Percentiles rank a stretch among this genome's conserved stretches.
Conservation (phyloP, 2,797 vertebrate genomes). For the Diceros bicornis region DNA sequence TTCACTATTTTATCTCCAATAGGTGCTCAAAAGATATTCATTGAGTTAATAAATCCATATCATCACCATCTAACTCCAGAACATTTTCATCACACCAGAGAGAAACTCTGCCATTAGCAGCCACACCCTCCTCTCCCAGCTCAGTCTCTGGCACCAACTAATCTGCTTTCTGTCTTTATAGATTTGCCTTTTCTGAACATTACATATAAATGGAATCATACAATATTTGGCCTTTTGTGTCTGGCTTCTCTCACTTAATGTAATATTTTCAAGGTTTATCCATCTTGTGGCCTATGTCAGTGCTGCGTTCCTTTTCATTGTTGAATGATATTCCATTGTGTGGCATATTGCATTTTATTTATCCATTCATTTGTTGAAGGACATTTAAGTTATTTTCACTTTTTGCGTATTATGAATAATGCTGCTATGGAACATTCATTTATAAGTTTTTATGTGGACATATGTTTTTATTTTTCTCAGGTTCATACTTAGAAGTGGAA, state of each 20-base stretch:
- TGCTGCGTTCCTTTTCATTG: neutral
- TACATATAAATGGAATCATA: neutral
- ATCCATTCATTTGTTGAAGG: neutral
- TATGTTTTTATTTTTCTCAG: constrained; percentile 2
- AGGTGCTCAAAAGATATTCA: neutral
- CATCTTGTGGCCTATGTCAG: neutral
- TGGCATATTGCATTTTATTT: neutral
- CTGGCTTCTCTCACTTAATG: neutral
- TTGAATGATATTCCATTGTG: neutral
- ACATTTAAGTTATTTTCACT: neutral
- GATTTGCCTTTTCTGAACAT: neutral
- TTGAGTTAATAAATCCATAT: neutral
- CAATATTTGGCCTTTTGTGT: neutral
- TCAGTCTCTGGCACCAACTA: neutral
- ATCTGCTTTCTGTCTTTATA: neutral
- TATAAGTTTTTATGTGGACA: neutral
- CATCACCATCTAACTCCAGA: constrained; percentile 7
- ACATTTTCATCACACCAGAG: neutral
- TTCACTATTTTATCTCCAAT: constrained; percentile 7
- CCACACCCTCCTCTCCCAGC: no score
- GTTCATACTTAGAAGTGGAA: neutral
- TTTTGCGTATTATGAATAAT: neutral
- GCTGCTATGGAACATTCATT: neutral
- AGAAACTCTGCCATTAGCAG: neutral
- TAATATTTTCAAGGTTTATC: neutral